Evolutionary conservation across 2,888 invertebrate genomes (phyloP).

Genomic region (Deroplatys truncata): DNA sequence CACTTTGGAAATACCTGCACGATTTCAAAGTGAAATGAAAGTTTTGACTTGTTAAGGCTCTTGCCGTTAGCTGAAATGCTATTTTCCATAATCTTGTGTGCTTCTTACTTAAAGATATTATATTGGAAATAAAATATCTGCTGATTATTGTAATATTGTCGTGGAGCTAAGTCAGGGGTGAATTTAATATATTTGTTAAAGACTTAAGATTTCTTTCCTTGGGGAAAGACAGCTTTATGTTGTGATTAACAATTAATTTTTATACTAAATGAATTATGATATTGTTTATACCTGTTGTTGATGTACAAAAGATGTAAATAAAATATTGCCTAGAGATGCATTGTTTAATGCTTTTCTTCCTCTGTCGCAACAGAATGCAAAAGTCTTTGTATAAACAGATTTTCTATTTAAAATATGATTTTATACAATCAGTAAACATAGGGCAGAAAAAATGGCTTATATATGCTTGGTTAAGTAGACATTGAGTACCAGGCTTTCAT

Average conservation of each 20-base stretch:
- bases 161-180: not conserved
- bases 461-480: too few relatives aligned
- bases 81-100: not conserved
- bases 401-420: too few relatives aligned
- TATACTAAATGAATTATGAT: not conserved
- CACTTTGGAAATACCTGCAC: not conserved
- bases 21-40: not conserved
- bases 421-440: too few relatives aligned
- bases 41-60: not conserved
- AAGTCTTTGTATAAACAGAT: too few relatives aligned
- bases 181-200: not conserved
- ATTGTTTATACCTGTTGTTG: not conserved
- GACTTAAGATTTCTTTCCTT: not conserved
- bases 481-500: too few relatives aligned
- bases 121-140: not conserved
- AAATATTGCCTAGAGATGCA: not conserved
- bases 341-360: not conserved
- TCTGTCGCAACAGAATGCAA: not conserved
- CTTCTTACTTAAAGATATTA: not conserved
- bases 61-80: not conserved
- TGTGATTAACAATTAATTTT: not conserved
- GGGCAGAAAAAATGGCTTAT: too few relatives aligned
- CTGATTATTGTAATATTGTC: not conserved
- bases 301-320: not conserved
- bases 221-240: not conserved